phyloP scores from a whole-genome alignment of 1,140 invertebrate genomes.

The Drosophila repleta region DNA sequence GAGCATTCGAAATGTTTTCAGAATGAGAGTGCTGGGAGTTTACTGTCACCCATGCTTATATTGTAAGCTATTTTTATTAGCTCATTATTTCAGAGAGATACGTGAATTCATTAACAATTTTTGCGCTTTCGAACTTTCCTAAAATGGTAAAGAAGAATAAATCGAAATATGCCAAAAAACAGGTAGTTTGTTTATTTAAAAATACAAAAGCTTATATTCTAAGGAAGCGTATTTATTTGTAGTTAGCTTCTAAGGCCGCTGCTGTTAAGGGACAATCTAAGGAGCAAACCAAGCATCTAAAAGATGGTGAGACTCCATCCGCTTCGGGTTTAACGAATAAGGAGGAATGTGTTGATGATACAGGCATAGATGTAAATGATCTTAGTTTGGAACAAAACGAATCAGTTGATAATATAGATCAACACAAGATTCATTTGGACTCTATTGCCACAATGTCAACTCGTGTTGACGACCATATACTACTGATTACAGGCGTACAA shows the following conservation, averaged over 20 bases:
- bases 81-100: not conserved
- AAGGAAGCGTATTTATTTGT: not conserved
- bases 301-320: not conserved
- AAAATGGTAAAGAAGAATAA: slow-evolving; percentile 51
- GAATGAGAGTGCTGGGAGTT: not conserved
- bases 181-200: not conserved
- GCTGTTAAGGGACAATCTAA: not conserved
- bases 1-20: not conserved
- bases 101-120: not conserved
- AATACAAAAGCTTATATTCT: not conserved
- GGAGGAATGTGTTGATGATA: not conserved
- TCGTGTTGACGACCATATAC: slow-evolving; percentile 36
- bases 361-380: slow-evolving; percentile 6
- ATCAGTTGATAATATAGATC: not conserved
- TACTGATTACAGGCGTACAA: slow-evolving; percentile 26
- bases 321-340: not conserved
- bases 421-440: slow-evolving; percentile 25
- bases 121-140: not conserved
- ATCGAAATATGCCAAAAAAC: slow-evolving; percentile 20
- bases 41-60: not conserved
- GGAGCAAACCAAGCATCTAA: not conserved
- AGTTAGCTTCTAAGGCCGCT: not conserved
- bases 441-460: slow-evolving; percentile 30
- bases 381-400: not conserved
- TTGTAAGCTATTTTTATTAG: not conserved